phyloP scores from a whole-genome alignment of 2,113 vertebrate genomes.

The Polypterus senegalus region DNA sequence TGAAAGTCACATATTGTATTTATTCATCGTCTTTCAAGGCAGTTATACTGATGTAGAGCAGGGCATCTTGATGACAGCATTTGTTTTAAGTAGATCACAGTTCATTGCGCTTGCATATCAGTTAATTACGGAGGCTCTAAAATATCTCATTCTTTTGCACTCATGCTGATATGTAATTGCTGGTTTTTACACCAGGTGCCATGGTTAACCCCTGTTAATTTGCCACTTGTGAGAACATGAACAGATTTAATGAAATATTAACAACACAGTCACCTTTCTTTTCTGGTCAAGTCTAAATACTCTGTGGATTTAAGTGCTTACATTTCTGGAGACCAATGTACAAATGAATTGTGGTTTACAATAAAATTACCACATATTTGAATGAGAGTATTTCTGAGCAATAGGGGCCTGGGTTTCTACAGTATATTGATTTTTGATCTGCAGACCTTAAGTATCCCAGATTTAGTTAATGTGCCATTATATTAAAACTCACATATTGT shows the following conservation, averaged over 20 bases:
- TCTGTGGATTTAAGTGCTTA: not conserved
- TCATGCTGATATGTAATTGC: slow-evolving; percentile 27
- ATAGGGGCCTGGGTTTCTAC: too few relatives aligned
- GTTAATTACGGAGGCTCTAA: slow-evolving; percentile 47
- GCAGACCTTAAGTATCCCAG: too few relatives aligned
- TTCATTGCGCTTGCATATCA: slow-evolving; percentile 31
- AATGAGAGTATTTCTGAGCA: too few relatives aligned
- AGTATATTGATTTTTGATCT: too few relatives aligned
- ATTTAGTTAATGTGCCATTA: too few relatives aligned
- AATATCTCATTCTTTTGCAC: slow-evolving; percentile 31
- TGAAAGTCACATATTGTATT: not conserved
- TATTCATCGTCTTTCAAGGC: not conserved
- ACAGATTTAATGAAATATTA: slow-evolving; percentile 1
- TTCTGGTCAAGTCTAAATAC: not conserved
- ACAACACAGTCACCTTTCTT: not conserved
- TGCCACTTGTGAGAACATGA: slow-evolving; percentile 7
- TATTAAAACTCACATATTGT: too few relatives aligned
- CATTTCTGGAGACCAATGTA: not conserved
- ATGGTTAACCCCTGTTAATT: slow-evolving; percentile 12
- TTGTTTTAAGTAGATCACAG: slow-evolving; percentile 25
- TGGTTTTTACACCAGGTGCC: slow-evolving; percentile 17
- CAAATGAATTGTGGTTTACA: not conserved
- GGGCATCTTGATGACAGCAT: slow-evolving; percentile 24
- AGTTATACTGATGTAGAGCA: slow-evolving; percentile 12
- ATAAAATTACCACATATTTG: too few relatives aligned